These are phyloP conservation scores for Bergia puertoricense DNA, from an alignment of 92 coral and sea anemone species.

Conservation along the genomic window DNA sequence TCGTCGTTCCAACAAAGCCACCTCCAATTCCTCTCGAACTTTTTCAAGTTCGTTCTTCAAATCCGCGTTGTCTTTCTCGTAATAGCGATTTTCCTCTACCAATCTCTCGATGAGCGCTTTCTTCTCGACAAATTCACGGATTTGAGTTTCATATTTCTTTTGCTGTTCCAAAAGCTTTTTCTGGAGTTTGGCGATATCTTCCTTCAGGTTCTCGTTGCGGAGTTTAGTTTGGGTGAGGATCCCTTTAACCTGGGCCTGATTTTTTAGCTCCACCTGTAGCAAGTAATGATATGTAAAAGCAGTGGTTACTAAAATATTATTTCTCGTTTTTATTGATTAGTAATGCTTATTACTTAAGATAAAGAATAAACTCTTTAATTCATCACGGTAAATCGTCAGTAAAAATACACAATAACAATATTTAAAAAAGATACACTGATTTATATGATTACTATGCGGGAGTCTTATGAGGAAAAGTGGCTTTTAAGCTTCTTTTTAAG, in stretches of 20 bases:
- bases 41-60: slow-evolving; percentile 85
- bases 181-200: slow-evolving; percentile 83
- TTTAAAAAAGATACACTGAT: no score
- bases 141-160: slow-evolving; percentile 82
- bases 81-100: slow-evolving; percentile 81
- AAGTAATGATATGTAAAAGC: neutral
- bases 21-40: slow-evolving; percentile 76
- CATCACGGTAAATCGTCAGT: no score
- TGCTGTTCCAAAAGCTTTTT: slow-evolving; percentile 91
- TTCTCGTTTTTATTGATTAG: neutral
- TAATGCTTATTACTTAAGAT: no score
- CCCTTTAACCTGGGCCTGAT: slow-evolving; percentile 95
- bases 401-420: no score
- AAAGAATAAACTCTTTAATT: no score
- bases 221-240: slow-evolving; percentile 81
- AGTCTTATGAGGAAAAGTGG: no score
- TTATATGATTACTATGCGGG: no score
- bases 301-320: no score
- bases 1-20: slow-evolving; percentile 74
- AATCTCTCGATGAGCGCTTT: slow-evolving; percentile 87
- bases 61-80: slow-evolving; percentile 72
- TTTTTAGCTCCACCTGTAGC: slow-evolving; percentile 70
- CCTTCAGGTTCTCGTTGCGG: slow-evolving; percentile 88
- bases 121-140: slow-evolving; percentile 85
- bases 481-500: no score